phyloP scores from a whole-genome alignment of 2,888 invertebrate species.

The Macaria liturata region DNA sequence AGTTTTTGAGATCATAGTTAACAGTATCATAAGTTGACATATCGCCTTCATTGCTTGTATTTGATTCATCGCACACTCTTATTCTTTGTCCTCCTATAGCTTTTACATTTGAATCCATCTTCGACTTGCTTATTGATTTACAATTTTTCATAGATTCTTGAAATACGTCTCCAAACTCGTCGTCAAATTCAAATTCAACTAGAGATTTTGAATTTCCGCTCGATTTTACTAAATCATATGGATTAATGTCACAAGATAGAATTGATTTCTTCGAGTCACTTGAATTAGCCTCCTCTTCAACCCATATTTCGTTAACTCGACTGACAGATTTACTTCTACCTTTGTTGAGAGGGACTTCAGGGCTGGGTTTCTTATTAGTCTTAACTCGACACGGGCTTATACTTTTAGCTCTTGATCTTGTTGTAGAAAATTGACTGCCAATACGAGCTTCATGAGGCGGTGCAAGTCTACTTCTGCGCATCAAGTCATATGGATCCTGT shows the following conservation, averaged over 20 bases:
- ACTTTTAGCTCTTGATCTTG: constrained; percentile 80
- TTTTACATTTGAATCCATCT: constrained; percentile 80
- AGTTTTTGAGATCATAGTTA: constrained; percentile 76
- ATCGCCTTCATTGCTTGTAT: constrained; percentile 64
- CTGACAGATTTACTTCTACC: constrained; percentile 76
- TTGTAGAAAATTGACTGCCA: constrained; percentile 78
- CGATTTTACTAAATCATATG: constrained; percentile 90
- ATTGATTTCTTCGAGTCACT: constrained; percentile 86
- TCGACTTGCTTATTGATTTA: constrained; percentile 56
- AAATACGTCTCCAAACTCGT: constrained; percentile 74
- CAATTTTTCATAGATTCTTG: constrained; percentile 65
- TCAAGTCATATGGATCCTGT: constrained; percentile 91
- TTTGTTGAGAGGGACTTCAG: constrained; percentile 62
- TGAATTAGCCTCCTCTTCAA: constrained; percentile 61
- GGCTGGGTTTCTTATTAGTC: constrained; percentile 72
- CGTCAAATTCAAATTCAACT: constrained; percentile 79
- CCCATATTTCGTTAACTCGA: constrained; percentile 75
- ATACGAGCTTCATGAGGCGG: constrained; percentile 84
- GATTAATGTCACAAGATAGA: constrained; percentile 92
- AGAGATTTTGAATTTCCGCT: constrained; percentile 72
- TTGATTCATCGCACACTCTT: constrained; percentile 83
- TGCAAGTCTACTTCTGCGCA: constrained; percentile 89
- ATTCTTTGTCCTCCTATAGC: constrained; percentile 88
- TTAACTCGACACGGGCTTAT: constrained; percentile 83
- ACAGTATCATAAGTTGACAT: constrained; percentile 74